Evolutionary conservation across 2,113 vertebrate species (phyloP), one percentile per base, ranked within the genome.

Genomic region (Enhydra lutris): DNA sequence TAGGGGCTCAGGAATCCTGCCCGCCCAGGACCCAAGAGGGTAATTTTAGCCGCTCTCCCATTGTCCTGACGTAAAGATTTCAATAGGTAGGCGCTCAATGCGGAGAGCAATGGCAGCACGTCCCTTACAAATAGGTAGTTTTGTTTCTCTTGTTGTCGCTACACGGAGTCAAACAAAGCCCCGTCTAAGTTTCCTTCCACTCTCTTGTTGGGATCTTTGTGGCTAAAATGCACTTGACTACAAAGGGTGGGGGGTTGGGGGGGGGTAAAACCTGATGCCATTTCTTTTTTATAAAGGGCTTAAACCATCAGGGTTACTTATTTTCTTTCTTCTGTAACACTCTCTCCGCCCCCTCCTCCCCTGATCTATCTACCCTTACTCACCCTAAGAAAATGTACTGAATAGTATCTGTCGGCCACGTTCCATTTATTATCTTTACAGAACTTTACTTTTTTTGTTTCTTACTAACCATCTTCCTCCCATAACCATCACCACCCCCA

Each of bases 101-200:
- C 98, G 85, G 98, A 98, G 98, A 99, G 98, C 98, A 98, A 98
- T 96, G 98, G 98, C 98, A 97, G 98, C 98, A 98, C 98, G 98
- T 98, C 99, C 98, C 98, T 98, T 99, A 99, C 99, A 99, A 99
- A 99, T 98, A 99, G 98, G 98, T 98, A 98, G 98, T 99, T 99
- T 99, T 99, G 99, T 99, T 99, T 99, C 98, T 98, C 98, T 99
- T 99, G 99, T 99, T 99, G 99, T 99, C 98, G 97, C 98, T 99
- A 99, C 99, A 99, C 98, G 98, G 98, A 98, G 98, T 98, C 95
- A 98, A 98, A 99, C 99, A 99, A 99, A 99, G 99, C 98, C 98
- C 93, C 97, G 98, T 99, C 99, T 99, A 99, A 99, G 99, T 99
- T 99, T 99, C 99, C 99, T 99, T 99, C 99, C 98, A 99, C 98